Conservation (phyloP, 35 echinoderm and acorn worm species). For the Chiridota heheva region DNA sequence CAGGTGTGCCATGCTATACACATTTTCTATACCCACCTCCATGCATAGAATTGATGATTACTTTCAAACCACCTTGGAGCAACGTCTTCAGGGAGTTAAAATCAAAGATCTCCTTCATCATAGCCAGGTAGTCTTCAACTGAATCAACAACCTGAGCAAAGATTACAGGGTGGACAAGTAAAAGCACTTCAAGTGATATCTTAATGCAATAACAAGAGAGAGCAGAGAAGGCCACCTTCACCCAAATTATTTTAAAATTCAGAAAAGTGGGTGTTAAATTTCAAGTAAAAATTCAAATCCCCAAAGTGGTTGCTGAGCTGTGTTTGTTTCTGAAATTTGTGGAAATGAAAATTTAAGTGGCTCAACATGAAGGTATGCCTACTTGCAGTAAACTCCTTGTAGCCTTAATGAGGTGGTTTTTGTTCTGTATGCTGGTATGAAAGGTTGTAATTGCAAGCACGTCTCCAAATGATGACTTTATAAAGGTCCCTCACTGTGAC, state of each 20-base stretch:
- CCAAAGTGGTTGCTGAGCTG: too few species aligned
- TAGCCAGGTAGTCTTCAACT: constrained; percentile 74
- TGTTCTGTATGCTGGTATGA: too few species aligned
- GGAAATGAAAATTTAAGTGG: too few species aligned
- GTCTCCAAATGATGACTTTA: too few species aligned
- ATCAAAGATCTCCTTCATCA: constrained; percentile 99
- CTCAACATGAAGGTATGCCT: too few species aligned
- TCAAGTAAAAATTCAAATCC: too few species aligned
- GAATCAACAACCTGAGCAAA: constrained; percentile 67
- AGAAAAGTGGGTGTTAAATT: background rate
- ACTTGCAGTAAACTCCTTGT: too few species aligned
- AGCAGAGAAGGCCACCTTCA: background rate
- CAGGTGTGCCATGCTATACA: background rate
- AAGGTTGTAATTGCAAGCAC: too few species aligned
- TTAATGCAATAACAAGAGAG: background rate
- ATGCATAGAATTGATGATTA: constrained; percentile 94
- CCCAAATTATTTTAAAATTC: background rate
- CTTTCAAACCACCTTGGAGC: constrained; percentile 56
- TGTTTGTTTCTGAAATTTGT: too few species aligned
- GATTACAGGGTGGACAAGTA: background rate
- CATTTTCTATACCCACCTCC: constrained; percentile 88
- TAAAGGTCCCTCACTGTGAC: too few species aligned
- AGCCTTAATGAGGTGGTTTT: too few species aligned
- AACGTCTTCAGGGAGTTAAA: constrained; percentile 75
- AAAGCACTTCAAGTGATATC: background rate